These are phyloP conservation scores for Triops longicaudatus DNA, from an alignment of 1,140 invertebrate genomes.

Conservation along the genomic window DNA sequence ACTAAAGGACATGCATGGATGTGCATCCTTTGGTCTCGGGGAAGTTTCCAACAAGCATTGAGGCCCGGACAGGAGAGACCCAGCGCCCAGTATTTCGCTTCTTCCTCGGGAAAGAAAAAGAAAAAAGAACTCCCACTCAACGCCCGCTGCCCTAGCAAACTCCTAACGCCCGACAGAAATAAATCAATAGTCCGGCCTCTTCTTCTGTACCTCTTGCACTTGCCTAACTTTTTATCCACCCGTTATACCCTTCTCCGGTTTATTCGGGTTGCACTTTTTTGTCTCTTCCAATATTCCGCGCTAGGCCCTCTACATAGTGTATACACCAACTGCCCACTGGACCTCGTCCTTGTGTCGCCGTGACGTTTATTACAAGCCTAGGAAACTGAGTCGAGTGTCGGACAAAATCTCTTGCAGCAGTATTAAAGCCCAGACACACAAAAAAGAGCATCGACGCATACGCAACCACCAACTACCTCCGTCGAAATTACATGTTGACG, in stretches of 20 bases:
- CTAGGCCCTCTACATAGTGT: background rate
- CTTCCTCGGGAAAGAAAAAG: background rate
- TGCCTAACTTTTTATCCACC: conserved; percentile 15
- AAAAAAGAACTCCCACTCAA: background rate
- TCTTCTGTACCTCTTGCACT: conserved; percentile 11
- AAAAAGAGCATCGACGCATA: too few relatives aligned
- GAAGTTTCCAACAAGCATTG: background rate
- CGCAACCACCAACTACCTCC: too few relatives aligned
- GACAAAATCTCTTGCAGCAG: background rate
- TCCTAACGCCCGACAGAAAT: conserved; percentile 6
- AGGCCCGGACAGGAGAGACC: background rate
- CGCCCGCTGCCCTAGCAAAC: background rate
- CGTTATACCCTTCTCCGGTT: background rate
- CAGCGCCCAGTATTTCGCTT: background rate
- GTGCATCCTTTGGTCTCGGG: conserved; percentile 13
- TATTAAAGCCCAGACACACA: background rate
- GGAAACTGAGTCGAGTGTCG: conserved; percentile 3
- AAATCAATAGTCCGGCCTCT: conserved; percentile 15
- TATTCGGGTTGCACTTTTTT: background rate
- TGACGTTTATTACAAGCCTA: background rate
- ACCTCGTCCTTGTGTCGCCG: background rate
- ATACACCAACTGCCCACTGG: background rate
- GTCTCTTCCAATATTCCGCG: background rate
- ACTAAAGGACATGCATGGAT: conserved; percentile 9
- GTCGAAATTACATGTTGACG: background rate